Base-by-base conservation (phyloP, 2,113 vertebrate genomes). In the Micromys minutus region DNA sequence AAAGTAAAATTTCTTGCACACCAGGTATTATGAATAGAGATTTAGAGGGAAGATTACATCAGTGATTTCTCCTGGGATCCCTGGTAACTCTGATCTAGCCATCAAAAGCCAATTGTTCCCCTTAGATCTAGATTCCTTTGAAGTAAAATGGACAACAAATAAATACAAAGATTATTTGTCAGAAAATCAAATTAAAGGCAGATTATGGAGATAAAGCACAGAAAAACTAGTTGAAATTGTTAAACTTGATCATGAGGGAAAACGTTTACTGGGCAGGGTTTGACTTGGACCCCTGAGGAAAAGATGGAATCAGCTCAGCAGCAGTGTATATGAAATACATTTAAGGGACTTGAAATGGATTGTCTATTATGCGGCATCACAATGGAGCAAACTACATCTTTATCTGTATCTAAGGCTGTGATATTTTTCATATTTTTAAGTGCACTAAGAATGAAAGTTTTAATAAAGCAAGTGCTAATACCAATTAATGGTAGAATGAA, bases 391-490 rank as follows among this genome's bases (percentile, higher is more conserved):
- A 9, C 8, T 29, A 3, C 24, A 34, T 80, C 5, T 94, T 3
- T n/a, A 45, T 31, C 39, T 31, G 47, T n/a, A 67, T 47, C 5
- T 21, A 36, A 95, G 3, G 9, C n/a, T 79, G 22, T 39, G 16
- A 42, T n/a, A 31, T 76, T 85, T 87, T 31, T 31, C n/a, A 77
- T 86, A 77, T 92, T n/a, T 42, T 21, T 47, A 61, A 61, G n/a
- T 84, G 6, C 0, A 10, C 71, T 36, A 11, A 7, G 13, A 88
- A 0, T 29, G 65, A 91, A 77, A 0, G 1, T 59, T 91, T 94
- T 81, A 55, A 65, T 81, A 57, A 93, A 6, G 39, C 74, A 63
- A 85, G 1, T 16, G 6, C 36, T 80, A 31, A 39, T 71, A 47
- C 16, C n/a, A n/a, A 2, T 79, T 29, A 10, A 57, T 29, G 9